Base-by-base conservation (phyloP, 92 coral and sea anemone species). In the Plumapathes pennacea region DNA sequence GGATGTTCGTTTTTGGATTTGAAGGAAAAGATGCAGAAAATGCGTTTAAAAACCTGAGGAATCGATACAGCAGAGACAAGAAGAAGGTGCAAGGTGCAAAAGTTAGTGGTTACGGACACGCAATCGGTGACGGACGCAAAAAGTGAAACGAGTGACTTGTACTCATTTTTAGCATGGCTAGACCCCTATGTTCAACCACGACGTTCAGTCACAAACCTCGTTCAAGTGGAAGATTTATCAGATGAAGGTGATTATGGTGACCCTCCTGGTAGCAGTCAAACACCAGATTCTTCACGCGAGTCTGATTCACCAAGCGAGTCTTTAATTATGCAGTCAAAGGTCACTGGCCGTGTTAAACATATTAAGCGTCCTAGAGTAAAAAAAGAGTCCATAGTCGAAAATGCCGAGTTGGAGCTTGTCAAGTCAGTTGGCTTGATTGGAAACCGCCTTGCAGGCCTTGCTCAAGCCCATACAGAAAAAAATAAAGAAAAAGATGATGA, bases 401-500 rank as follows among this genome's bases (percentile, higher is more conserved):
- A n/a, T n/a, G n/a, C n/a, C n/a, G n/a, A n/a, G n/a, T n/a, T n/a
- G n/a, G n/a, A n/a, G n/a, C n/a, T n/a, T n/a, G n/a, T n/a, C n/a
- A n/a, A n/a, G n/a, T n/a, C n/a, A n/a, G n/a, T n/a, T n/a, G n/a
- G n/a, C n/a, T n/a, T n/a, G n/a, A n/a, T n/a, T n/a, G n/a, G n/a
- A n/a, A n/a, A n/a, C n/a, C n/a, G n/a, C n/a, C n/a, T n/a, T n/a
- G n/a, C n/a, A n/a, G n/a, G n/a, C n/a, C n/a, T n/a, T n/a, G n/a
- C n/a, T n/a, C n/a, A n/a, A n/a, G n/a, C n/a, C n/a, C n/a, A n/a
- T n/a, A n/a, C n/a, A n/a, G n/a, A n/a, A n/a, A n/a, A n/a, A 18
- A 42, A 51, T 44, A n/a, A n/a, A n/a, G n/a, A n/a, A 51, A 74
- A 75, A 62, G 88, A 81, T 43, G 88, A 81, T 56, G 88, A 81